Evolutionary conservation across 2,797 vertebrate species (phyloP).

Genomic region (Bryconaethiops microstoma): DNA sequence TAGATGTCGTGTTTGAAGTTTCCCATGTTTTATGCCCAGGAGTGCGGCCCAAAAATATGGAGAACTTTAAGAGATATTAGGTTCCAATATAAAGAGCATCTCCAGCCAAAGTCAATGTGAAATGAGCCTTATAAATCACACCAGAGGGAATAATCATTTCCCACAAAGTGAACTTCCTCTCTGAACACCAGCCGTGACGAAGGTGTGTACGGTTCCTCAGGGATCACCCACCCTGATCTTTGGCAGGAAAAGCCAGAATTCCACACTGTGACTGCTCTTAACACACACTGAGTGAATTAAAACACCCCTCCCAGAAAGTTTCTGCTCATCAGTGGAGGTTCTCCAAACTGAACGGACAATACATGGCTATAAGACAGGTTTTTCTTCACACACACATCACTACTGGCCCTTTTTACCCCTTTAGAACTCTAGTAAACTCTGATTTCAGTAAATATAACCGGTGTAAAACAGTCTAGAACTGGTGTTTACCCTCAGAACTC

Average conservation of each 20-base stretch:
- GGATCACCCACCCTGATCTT: constrained; percentile 34
- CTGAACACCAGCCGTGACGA: constrained; percentile 33
- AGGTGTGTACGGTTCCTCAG: constrained; percentile 43
- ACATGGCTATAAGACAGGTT: constrained; percentile 43
- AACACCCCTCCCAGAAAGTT: constrained; percentile 26
- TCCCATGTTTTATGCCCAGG: constrained; percentile 31
- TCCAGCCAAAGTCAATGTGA: constrained; percentile 50
- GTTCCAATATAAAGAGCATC: constrained; percentile 51
- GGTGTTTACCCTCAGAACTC: too few relatives aligned
- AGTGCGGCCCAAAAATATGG: constrained; percentile 17
- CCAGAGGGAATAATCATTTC: constrained; percentile 41
- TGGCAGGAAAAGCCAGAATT: constrained; percentile 37
- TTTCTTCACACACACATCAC: constrained; percentile 33
- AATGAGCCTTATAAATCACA: constrained; percentile 36
- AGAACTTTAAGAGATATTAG: constrained; percentile 30
- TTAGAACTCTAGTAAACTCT: too few relatives aligned
- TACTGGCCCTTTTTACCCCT: too few relatives aligned
- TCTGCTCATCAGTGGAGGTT: constrained; percentile 49
- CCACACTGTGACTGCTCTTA: constrained; percentile 42
- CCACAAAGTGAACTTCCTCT: constrained; percentile 36
- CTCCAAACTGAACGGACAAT: constrained; percentile 39
- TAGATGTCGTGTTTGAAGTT: constrained; percentile 30
- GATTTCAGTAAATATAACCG: too few relatives aligned
- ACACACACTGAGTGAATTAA: constrained; percentile 55
- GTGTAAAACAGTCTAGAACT: too few relatives aligned